phyloP scores from a whole-genome alignment of 2,113 vertebrate genomes.

The Spheniscus mendiculus region DNA sequence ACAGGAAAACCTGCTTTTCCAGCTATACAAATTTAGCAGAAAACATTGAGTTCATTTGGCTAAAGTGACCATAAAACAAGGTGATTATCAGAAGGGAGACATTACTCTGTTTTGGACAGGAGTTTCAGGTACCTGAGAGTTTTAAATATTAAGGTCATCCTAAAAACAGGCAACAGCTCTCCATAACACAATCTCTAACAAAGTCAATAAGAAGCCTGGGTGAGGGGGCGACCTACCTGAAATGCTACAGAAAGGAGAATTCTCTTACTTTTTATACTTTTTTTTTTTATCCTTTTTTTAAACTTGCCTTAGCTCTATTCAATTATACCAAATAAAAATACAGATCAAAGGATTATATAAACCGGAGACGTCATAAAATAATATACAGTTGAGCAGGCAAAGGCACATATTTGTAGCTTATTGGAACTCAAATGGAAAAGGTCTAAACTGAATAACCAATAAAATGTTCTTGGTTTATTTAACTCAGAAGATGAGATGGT shows the following conservation, averaged over 20 bases:
- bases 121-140: background rate
- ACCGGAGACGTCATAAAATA: background rate
- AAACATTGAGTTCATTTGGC: background rate
- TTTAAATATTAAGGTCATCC: background rate
- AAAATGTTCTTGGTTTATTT: slow-evolving; percentile 8
- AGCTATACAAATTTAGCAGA: background rate
- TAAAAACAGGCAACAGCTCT: background rate
- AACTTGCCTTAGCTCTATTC: background rate
- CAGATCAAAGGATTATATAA: background rate
- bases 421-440: background rate
- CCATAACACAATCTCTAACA: background rate
- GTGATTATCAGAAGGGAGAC: background rate
- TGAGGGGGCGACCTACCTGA: background rate
- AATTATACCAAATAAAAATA: background rate
- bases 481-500: background rate
- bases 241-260: background rate
- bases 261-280: background rate
- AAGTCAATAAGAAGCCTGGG: background rate
- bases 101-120: background rate
- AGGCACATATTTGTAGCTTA: background rate
- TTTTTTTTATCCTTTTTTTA: background rate
- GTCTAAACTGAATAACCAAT: background rate
- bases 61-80: background rate
- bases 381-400: background rate
- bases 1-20: background rate